A percentile compares a stretch with the other conserved stretches of the same genome.
These are phyloP conservation scores for Gymnobelideus leadbeateri DNA, from an alignment of 2,113 vertebrate species.

Conservation along the genomic window DNA sequence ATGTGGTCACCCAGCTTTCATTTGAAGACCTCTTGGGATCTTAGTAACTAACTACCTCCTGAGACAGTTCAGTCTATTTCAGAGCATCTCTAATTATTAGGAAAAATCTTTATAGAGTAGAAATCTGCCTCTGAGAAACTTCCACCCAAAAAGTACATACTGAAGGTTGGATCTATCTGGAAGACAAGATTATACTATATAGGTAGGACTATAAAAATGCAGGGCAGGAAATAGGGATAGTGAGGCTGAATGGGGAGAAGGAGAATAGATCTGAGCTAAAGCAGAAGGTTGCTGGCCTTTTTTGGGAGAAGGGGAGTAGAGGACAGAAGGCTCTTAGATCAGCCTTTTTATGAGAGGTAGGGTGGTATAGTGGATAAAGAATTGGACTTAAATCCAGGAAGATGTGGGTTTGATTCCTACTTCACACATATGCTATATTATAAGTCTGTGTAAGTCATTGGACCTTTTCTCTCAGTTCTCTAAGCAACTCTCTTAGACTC, in stretches of 20 bases:
- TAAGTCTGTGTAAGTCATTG: neutral
- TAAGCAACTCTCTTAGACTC: neutral
- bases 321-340: neutral
- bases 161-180: neutral
- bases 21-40: neutral
- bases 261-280: neutral
- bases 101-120: neutral
- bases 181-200: neutral
- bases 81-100: neutral
- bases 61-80: neutral
- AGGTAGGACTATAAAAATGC: neutral
- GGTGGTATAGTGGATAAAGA: neutral
- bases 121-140: neutral
- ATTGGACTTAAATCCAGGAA: neutral
- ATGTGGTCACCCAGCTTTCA: neutral
- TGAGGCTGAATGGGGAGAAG: neutral
- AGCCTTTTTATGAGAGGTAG: neutral
- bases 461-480: neutral
- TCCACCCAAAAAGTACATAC: neutral
- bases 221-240: neutral
- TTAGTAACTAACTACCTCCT: neutral
- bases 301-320: neutral
- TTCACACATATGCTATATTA: neutral
- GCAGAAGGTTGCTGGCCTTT: neutral
- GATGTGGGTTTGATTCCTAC: neutral